These are phyloP conservation scores for Lepus europaeus DNA, from an alignment of 2,113 vertebrate species.

Conservation along the genomic window DNA sequence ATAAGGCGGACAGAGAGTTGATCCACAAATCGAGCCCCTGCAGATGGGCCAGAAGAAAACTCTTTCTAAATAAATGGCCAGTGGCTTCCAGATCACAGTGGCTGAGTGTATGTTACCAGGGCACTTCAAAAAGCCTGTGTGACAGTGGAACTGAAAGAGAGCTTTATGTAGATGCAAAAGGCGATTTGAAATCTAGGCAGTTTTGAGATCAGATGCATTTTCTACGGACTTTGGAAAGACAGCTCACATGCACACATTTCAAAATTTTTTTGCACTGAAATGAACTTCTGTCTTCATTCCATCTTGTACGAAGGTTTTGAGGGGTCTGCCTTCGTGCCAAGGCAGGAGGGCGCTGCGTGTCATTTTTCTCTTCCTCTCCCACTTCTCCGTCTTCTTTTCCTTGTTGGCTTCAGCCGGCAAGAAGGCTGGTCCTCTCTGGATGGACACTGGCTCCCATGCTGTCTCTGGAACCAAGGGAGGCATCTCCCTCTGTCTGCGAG, in stretches of 20 bases:
- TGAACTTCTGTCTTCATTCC: too few relatives aligned
- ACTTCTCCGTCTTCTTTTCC: background rate
- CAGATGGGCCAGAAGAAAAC: background rate
- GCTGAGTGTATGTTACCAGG: too few relatives aligned
- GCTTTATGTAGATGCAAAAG: too few relatives aligned
- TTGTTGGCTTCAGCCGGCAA: background rate
- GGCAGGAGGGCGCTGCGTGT: background rate
- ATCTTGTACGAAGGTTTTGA: too few relatives aligned
- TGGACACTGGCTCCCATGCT: background rate
- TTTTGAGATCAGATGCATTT: too few relatives aligned
- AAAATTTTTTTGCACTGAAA: too few relatives aligned
- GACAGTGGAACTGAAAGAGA: too few relatives aligned
- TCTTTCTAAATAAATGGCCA: background rate
- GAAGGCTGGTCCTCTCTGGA: background rate
- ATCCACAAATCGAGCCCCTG: background rate
- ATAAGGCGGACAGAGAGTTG: background rate
- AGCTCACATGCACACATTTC: too few relatives aligned
- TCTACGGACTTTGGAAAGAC: too few relatives aligned
- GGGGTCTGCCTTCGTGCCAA: background rate
- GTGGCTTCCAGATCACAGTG: background rate
- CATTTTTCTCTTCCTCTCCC: background rate
- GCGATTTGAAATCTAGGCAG: too few relatives aligned
- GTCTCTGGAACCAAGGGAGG: background rate
- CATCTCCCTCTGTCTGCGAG: background rate
- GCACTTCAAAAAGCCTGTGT: too few relatives aligned